Evolutionary conservation across 2,888 invertebrate genomes (phyloP), one percentile per base, ranked within the genome.

Genomic region (Drosophila algonquin): DNA sequence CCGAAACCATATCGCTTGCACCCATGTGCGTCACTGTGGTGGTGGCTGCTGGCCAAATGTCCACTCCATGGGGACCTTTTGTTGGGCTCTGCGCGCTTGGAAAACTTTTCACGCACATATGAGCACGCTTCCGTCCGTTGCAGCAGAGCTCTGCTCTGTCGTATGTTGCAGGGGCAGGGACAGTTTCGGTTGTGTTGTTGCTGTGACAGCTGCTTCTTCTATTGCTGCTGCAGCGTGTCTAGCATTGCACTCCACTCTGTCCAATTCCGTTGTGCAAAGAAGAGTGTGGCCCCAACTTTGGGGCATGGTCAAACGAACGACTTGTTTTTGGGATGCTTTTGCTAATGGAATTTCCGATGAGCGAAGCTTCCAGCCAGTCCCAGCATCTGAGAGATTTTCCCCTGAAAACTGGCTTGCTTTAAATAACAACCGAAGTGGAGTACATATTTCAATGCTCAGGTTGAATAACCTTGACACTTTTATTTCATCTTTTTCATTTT

Each of bases 51-150:
- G 79, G 24, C 44, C 70, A 75, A 72, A 63, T 70, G 63, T 65
- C 54, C 74, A 65, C 52, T 50, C 59, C 48, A 69, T 62, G 56
- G 63, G 56, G 56, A 54, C 53, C 56, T 71, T 71, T 58, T 58
- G 72, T 73, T 64, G 45, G 45, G 46, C 69, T 81, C 65, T 67
- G 82, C 86, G 82, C 86, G 86, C 86, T 77, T 86, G 71, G 69
- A 73, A 72, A 75, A 75, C 69, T 72, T 68, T 75, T 65, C 62
- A 87, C 67, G 65, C 74, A 58, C 70, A 74, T 48, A 70, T 69
- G 58, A 63, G 61, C 77, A 73, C 63, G 69, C 76, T 87, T 87
- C 79, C 81, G 81, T 67, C 56, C 77, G 55, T 32, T 73, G 60
- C 77, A 60, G 67, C 53, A 72, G 40, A n/a, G 40, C 14, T 40